Conservation (phyloP, 2,113 vertebrate genomes). For the Bubalus kerabau region DNA sequence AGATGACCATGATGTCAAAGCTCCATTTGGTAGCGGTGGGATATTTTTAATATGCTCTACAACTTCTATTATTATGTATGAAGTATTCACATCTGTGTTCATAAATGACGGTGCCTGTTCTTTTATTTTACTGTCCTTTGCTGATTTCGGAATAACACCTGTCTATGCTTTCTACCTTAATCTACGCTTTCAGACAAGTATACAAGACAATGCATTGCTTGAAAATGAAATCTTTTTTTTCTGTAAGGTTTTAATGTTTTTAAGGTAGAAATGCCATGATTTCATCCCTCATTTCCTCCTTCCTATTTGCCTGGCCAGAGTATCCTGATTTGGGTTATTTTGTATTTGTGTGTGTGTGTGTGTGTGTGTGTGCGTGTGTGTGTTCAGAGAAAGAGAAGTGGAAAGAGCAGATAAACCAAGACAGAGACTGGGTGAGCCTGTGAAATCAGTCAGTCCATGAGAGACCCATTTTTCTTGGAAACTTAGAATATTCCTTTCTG, state of each 20-base stretch:
- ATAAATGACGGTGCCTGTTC: rapidly evolving
- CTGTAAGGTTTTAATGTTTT: neutral
- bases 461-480: rapidly evolving
- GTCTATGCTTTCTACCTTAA: too few species aligned
- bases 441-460: rapidly evolving
- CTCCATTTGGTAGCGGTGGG: rapidly evolving
- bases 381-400: neutral
- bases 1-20: rapidly evolving
- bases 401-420: rapidly evolving
- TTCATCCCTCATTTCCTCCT: rapidly evolving
- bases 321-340: rapidly evolving
- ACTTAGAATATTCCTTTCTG: rapidly evolving
- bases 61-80: rapidly evolving
- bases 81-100: rapidly evolving
- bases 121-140: neutral
- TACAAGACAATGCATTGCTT: rapidly evolving
- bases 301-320: rapidly evolving
- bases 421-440: neutral
- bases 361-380: neutral
- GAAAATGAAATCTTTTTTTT: neutral
- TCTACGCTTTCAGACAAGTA: neutral
- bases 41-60: rapidly evolving
- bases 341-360: neutral
- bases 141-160: too few species aligned
- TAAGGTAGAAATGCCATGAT: neutral